Base-by-base conservation (phyloP, 2,888 invertebrate genomes). In the Bembecia ichneumoniformis region DNA sequence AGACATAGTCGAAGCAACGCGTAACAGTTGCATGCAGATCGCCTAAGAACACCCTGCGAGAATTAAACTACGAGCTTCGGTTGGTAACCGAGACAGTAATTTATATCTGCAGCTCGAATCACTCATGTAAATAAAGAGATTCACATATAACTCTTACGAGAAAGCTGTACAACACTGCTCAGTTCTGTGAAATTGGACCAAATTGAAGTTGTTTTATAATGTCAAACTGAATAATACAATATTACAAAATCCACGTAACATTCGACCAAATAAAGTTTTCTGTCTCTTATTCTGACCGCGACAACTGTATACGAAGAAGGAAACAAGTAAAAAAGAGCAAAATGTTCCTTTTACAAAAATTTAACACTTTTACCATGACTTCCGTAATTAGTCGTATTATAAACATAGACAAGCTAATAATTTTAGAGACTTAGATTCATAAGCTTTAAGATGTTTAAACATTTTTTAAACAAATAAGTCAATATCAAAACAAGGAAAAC, bases 1-100 rank as follows among this genome's bases (percentile, higher is more conserved):
- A 67, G 91, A 91, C 91, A 91, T 91, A 72, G 82, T 80, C 69
- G 86, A 86, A 72, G 76, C 77, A 74, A 84, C 83, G 83, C 86
- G 84, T 87, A 87, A 72, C 74, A 87, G 84, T 86, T 84, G 86
- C 86, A 87, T 87, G 79, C 86, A 87, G 86, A 83, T 82, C 75
- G 73, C 74, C 76, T 83, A 68, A 66, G 68, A 71, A 70, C 70
- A 77, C 78, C 69, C 68, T 70, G 73, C 74, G 75, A 76, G 66
- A 76, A 77, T 77, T 64, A 64, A 80, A 78, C 70, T 71, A 59
- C 62, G 62, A 62, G 63, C 60, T 62, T 61, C 61, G 59, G 65
- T 55, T 59, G 63, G 55, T 55, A 60, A 60, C 66, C 62, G 70
- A 55, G 66, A 67, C 64, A 68, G 73, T 62, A 68, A 72, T 67